Percentiles rank a stretch among this genome's conserved stretches.
Conservation (phyloP, 2,797 vertebrate genomes). For the Chaunax sp. region DNA sequence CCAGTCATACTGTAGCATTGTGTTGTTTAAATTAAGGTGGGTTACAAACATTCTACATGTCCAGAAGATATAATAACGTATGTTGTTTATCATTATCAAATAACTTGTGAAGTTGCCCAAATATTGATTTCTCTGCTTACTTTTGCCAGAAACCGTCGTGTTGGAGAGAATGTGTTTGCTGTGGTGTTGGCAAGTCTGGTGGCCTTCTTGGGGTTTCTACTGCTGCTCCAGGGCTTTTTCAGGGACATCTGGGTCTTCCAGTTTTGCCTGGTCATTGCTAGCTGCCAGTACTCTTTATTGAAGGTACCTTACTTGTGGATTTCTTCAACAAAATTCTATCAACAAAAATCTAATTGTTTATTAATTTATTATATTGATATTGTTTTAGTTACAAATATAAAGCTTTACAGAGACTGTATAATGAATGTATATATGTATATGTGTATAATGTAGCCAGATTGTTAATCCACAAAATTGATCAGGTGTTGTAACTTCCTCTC, state of each 20-base stretch:
- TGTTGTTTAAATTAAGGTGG: not conserved
- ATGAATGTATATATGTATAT: no score
- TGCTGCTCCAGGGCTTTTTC: conserved; percentile 92
- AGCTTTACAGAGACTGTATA: not conserved
- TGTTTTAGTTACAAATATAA: not conserved
- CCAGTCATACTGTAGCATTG: not conserved
- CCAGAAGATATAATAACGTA: not conserved
- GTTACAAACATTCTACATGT: not conserved
- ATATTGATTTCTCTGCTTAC: conserved; percentile 2
- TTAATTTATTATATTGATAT: not conserved
- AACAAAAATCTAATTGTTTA: not conserved
- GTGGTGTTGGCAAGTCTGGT: conserved; percentile 90
- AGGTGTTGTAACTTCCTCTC: not conserved
- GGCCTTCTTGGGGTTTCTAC: conserved; percentile 91
- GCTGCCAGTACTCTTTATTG: conserved; percentile 93
- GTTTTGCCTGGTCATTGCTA: conserved; percentile 94
- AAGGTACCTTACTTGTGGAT: conserved; percentile 81
- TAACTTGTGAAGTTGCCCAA: not conserved
- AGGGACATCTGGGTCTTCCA: conserved; percentile 95
- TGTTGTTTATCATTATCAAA: not conserved
- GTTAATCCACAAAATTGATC: not conserved
- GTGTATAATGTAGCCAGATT: not conserved
- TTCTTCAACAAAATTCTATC: not conserved
- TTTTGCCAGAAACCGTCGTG: conserved; percentile 85
- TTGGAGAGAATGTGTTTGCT: conserved; percentile 90